Percentiles rank a stretch among this genome's conserved stretches.
Conservation (phyloP, 2,113 vertebrate genomes). For the Rostratula benghalensis region DNA sequence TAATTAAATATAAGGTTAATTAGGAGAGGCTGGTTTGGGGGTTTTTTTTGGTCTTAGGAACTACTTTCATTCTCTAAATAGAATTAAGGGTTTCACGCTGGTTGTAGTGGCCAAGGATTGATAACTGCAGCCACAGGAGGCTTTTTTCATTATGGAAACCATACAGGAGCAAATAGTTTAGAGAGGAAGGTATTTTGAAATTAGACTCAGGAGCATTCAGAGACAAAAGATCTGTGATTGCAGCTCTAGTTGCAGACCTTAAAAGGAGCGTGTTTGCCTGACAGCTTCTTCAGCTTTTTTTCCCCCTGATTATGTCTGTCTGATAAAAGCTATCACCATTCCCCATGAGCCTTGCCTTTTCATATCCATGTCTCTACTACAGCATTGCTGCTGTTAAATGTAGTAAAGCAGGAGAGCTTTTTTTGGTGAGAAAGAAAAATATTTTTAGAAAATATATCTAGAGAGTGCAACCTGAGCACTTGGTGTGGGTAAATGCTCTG, state of each 20-base stretch:
- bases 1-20: background rate
- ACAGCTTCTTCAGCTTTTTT: background rate
- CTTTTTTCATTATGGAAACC: slow-evolving; percentile 14
- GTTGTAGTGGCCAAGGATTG: background rate
- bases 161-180: background rate
- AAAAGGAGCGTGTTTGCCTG: background rate
- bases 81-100: background rate
- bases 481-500: background rate
- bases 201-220: background rate
- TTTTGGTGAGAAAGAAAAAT: background rate
- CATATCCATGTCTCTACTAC: background rate
- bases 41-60: background rate
- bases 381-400: background rate
- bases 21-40: background rate
- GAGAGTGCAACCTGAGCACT: background rate
- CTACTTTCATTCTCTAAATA: slow-evolving; percentile 14
- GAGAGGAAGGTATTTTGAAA: slow-evolving; percentile 6
- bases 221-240: background rate
- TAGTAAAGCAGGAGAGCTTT: background rate
- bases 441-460: background rate
- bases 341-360: background rate
- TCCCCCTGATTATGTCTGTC: background rate
- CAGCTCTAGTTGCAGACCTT: background rate
- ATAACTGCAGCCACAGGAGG: background rate
- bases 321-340: background rate